phyloP scores from a whole-genome alignment of 1,140 invertebrate genomes.

The Drosophila saltans region DNA sequence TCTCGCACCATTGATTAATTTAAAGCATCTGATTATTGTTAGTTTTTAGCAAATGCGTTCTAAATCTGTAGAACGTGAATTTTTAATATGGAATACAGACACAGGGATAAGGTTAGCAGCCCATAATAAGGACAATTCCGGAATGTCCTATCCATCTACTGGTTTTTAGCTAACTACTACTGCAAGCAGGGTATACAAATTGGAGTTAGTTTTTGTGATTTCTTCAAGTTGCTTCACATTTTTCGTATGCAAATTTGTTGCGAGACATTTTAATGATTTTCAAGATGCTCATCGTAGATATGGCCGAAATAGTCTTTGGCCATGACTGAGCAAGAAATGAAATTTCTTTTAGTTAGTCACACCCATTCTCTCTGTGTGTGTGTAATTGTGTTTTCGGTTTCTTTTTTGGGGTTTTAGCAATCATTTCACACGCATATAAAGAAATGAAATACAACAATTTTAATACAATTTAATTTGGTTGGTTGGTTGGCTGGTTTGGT shows the following conservation, averaged over 20 bases:
- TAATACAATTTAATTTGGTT: constrained; percentile 76
- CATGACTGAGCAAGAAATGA: constrained; percentile 38
- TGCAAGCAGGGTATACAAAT: background rate
- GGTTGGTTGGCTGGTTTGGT: constrained; percentile 25
- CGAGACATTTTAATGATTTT: constrained; percentile 38
- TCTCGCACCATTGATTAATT: too few relatives aligned
- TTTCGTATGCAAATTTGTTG: constrained; percentile 47
- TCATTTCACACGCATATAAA: constrained; percentile 62
- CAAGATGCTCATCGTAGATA: constrained; percentile 55
- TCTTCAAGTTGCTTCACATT: constrained; percentile 18
- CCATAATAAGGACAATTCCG: too few relatives aligned
- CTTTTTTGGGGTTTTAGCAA: constrained; percentile 2
- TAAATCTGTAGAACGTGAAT: too few relatives aligned
- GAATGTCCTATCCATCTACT: too few relatives aligned
- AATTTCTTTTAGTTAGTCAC: constrained; percentile 64
- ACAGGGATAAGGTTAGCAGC: too few relatives aligned
- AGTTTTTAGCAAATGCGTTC: too few relatives aligned
- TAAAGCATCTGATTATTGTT: too few relatives aligned
- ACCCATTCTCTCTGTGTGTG: constrained; percentile 1
- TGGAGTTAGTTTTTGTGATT: constrained; percentile 28
- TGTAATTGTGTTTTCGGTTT: constrained; percentile 28
- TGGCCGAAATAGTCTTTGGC: background rate
- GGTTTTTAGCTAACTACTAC: too few relatives aligned
- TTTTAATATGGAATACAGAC: too few relatives aligned
- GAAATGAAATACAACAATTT: constrained; percentile 48